Base-by-base conservation (phyloP, 1,140 invertebrate genomes). In the Linepithema humile region DNA sequence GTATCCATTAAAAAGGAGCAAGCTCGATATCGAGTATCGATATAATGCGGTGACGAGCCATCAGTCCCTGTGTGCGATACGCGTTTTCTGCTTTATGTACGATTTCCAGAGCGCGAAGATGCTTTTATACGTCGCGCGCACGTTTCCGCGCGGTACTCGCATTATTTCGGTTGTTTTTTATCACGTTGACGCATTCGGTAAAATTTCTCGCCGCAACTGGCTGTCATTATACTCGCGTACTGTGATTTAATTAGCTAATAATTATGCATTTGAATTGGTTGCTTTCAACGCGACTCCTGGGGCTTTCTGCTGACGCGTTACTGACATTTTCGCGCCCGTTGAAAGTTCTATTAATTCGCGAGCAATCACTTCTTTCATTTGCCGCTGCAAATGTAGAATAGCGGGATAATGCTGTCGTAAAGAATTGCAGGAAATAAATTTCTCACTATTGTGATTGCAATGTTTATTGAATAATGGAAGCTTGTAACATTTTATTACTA, bases 1-100 rank as follows among this genome's bases (percentile, higher is more conserved):
- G 20, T 84, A 84, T 57, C 86, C 69, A 87, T 88, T 88, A 88
- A 87, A 69, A 87, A 84, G 53, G 57, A 73, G 86, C 57, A 84
- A n/a, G 82, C 10, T 74, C n/a, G 82, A 80, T 87, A 87, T 87
- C 73, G 82, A 20, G 53, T 87, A 87, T 69, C 86, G 82, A 53
- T 45, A 69, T 65, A 73, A 78, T 48, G 73, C 29, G 73, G 62
- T 65, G 45, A 32, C 40, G 38, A 60, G 23, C 60, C 45, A 62
- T 84, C 74, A 73, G 45, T 75, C 35, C 59, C 55, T 45, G 7
- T 10, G n/a, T 23, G 65, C 40, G 1, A 9, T 69, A 77, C 50
- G 55, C 48, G 40, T 77, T 74, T 59, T 67, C 40, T 20, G 57
- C 9, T 74, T 73, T 67, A 82, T 60, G 50, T 38, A 57, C 35